phyloP scores from a whole-genome alignment of 2,888 invertebrate genomes.

The Tyria jacobaeae region DNA sequence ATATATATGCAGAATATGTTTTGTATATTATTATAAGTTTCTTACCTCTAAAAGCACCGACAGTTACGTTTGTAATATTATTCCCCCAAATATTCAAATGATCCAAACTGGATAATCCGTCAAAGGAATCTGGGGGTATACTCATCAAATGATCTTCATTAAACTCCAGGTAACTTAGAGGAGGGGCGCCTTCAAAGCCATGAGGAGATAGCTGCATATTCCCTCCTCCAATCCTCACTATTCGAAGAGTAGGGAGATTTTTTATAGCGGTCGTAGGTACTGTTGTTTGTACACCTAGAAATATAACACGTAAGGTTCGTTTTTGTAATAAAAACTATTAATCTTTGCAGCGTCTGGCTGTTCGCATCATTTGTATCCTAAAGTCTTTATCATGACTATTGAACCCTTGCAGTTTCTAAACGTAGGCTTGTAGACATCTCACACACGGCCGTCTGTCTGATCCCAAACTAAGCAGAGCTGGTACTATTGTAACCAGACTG shows the following conservation, averaged over 20 bases:
- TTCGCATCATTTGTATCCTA: no score
- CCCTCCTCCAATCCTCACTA: slow-evolving; percentile 33
- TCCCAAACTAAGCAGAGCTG: no score
- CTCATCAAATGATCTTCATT: slow-evolving; percentile 13
- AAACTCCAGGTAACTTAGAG: slow-evolving; percentile 30
- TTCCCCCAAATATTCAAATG: slow-evolving; percentile 48
- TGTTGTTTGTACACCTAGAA: slow-evolving; percentile 21
- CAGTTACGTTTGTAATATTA: slow-evolving; percentile 30
- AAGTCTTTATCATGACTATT: no score
- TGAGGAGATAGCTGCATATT: slow-evolving; percentile 19
- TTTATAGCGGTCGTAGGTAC: slow-evolving; percentile 22
- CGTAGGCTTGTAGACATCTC: no score
- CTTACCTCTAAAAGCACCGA: slow-evolving; percentile 34
- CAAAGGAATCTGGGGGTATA: slow-evolving; percentile 41
- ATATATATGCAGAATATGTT: no score
- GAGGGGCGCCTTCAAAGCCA: slow-evolving; percentile 17
- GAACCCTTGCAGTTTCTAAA: no score
- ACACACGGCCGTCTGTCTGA: no score
- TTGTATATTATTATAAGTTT: no score
- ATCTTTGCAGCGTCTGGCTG: no score
- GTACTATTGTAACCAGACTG: no score
- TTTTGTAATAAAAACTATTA: no score
- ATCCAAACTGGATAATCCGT: slow-evolving; percentile 32
- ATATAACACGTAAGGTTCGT: not conserved
- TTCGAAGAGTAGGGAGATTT: slow-evolving; percentile 33